Base-by-base conservation (phyloP, 1,140 invertebrate genomes). In the Zaprionus lachaisei region DNA sequence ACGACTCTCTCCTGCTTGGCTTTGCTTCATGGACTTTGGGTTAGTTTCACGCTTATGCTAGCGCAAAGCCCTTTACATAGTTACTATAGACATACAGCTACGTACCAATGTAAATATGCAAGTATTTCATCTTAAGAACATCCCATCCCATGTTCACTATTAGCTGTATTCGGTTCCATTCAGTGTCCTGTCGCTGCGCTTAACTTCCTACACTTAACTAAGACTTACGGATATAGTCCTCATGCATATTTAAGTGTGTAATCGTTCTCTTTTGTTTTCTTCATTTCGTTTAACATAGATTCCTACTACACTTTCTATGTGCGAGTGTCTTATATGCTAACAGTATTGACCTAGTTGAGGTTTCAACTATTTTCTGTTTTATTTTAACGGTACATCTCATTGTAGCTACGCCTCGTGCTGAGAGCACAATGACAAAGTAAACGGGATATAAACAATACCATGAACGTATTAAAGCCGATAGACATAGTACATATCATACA, bases 351-450 rank as follows among this genome's bases (percentile, higher is more conserved):
- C 63, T 83, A 80, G 72, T 74, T 86, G 80, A 68, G 77, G 79
- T 87, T 80, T 80, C 41, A 54, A 58, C 41, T 64, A 51, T 80
- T 71, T 79, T 44, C 38, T 26, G 44, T 37, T 54, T 69, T 44
- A 67, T 63, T 75, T 70, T 51, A 83, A 77, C 83, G 83, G 87
- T 91, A 86, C 80, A 83, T 84, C 87, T 91, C 84, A 87, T 89
- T 87, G 84, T 87, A 89, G 84, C 80, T 83, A 86, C 87, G 87
- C 87, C 74, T 91, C 72, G 71, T 79, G 75, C 55, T 68, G 34
- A 66, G 66, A 60, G 62, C 67, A 71, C 73, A 67, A 69, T 71
- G 67, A 66, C 61, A 77, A 63, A 75, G 72, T 80, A 76, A 80
- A 72, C 56, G 69, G 66, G 51, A 72, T 47, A 69, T 67, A 79